These are phyloP conservation scores for Meteorus cinctellus DNA, from an alignment of 2,888 invertebrate genomes.

Conservation along the genomic window DNA sequence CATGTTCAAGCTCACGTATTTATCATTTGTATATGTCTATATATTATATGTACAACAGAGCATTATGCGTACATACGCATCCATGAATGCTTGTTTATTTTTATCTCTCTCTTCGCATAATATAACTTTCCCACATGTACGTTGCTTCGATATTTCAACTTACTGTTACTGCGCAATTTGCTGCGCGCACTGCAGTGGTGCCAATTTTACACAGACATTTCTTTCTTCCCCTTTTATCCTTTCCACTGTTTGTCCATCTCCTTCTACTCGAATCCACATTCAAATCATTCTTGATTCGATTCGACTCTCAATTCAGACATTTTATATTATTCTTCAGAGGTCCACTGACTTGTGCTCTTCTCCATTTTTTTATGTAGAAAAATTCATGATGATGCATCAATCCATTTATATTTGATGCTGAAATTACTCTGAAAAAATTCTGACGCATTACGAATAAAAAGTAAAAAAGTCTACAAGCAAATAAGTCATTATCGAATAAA, in stretches of 20 bases:
- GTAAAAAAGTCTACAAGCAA: too few species aligned
- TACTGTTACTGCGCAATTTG: conserved; percentile 64
- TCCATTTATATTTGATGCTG: background rate
- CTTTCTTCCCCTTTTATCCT: too few species aligned
- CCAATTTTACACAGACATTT: conserved; percentile 49
- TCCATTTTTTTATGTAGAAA: background rate
- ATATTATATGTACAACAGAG: too few species aligned
- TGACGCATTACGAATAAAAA: too few species aligned
- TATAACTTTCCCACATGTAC: conserved; percentile 42
- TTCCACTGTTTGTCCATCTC: background rate
- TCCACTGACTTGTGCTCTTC: conserved; percentile 20
- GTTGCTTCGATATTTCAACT: conserved; percentile 46
- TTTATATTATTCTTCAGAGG: conserved; percentile 35
- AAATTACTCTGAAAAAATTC: background rate
- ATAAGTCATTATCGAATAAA: background rate
- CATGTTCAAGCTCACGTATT: conserved; percentile 8
- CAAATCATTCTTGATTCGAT: conserved; percentile 45
- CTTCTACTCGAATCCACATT: conserved; percentile 23
- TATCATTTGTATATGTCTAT: too few species aligned
- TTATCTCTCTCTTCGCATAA: background rate
- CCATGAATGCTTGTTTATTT: background rate
- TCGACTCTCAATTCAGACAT: conserved; percentile 27
- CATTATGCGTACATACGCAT: too few species aligned
- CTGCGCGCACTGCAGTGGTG: conserved; percentile 62
- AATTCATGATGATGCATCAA: too few species aligned